phyloP scores from a whole-genome alignment of 2,797 vertebrate species.

The Acanthornis magna region DNA sequence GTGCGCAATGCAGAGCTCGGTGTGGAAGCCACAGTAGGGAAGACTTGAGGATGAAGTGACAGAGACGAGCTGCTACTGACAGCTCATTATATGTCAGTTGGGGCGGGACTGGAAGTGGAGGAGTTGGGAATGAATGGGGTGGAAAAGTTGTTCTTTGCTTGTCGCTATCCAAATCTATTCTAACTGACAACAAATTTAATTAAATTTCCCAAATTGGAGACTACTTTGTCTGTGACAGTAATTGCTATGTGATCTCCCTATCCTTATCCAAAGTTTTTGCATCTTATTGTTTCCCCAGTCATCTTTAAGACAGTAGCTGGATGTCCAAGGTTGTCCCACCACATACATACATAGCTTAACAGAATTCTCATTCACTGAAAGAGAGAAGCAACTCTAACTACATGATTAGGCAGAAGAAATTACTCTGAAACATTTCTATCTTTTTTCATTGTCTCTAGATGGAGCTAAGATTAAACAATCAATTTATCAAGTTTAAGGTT shows the following conservation, averaged over 20 bases:
- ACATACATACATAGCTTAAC: not conserved
- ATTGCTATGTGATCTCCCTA: not conserved
- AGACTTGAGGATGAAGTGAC: not conserved
- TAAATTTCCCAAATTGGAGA: not conserved
- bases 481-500: not conserved
- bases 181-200: not conserved
- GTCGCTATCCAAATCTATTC: not conserved
- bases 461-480: not conserved
- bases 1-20: rapidly evolving
- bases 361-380: not conserved
- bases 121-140: rapidly evolving
- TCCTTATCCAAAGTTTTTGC: not conserved
- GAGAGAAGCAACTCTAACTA: not conserved
- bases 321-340: rapidly evolving
- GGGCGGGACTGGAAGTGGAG: not conserved
- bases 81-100: not conserved
- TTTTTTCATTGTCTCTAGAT: not conserved
- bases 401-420: not conserved
- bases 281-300: not conserved
- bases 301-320: not conserved
- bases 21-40: no score
- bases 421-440: not conserved
- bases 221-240: not conserved
- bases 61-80: not conserved
- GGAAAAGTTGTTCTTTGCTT: not conserved